Evolutionary conservation across 2,888 invertebrate genomes (phyloP).

Genomic region (Protophormia terraenovae): DNA sequence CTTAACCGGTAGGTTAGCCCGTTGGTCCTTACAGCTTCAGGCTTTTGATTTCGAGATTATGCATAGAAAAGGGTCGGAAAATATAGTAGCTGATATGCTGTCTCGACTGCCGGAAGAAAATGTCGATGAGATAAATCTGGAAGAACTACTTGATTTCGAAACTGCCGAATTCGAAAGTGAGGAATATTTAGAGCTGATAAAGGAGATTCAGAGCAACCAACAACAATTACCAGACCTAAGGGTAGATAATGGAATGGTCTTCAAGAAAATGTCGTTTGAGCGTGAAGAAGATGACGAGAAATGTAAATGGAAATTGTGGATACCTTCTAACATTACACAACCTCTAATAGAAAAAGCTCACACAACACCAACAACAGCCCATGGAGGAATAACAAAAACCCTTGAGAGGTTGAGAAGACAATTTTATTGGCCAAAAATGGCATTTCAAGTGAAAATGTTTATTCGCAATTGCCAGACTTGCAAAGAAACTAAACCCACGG

Average conservation of each 20-base stretch:
- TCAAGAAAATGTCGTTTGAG: neutral
- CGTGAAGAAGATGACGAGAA: neutral
- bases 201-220: too few relatives aligned
- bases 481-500: neutral
- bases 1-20: neutral
- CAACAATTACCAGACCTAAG: too few relatives aligned
- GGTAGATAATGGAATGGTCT: neutral
- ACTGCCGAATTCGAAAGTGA: too few relatives aligned
- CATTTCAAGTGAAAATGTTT: neutral
- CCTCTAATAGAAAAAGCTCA: neutral
- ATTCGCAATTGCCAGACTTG: neutral
- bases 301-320: neutral
- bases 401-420: too few relatives aligned
- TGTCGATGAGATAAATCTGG: too few relatives aligned
- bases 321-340: neutral
- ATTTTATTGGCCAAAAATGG: neutral
- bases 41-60: neutral
- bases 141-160: too few relatives aligned
- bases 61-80: neutral
- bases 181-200: too few relatives aligned
- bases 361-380: too few relatives aligned
- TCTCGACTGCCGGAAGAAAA: too few relatives aligned
- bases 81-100: neutral
- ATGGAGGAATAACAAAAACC: too few relatives aligned
- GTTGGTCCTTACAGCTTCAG: conserved; percentile 12